Percentiles rank a stretch among this genome's conserved stretches.
Evolutionary conservation across 1,140 invertebrate genomes (phyloP).

Genomic region (Pteromalus puparum): DNA sequence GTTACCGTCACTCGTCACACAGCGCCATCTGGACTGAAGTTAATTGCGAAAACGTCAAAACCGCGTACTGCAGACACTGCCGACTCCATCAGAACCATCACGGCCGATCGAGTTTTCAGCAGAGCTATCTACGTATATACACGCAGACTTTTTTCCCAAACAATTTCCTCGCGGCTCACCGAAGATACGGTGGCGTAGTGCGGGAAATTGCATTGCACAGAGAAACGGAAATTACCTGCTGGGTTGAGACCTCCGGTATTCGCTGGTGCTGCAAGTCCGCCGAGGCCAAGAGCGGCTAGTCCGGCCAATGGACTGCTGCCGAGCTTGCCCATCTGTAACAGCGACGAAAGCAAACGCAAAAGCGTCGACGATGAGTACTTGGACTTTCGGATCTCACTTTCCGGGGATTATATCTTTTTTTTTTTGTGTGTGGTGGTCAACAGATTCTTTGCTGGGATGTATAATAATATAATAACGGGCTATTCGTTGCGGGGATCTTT

Average conservation of each 20-base stretch:
- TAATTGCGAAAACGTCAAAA: too few species aligned
- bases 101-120: too few species aligned
- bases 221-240: conserved; percentile 80
- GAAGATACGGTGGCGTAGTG: not conserved
- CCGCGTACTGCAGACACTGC: too few species aligned
- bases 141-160: not conserved
- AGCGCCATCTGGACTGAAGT: too few species aligned
- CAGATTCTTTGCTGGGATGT: conserved; percentile 11
- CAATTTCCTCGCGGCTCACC: conserved; percentile 2
- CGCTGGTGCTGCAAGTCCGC: conserved; percentile 85
- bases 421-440: conserved; percentile 36
- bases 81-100: too few species aligned
- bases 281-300: conserved; percentile 88
- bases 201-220: conserved; percentile 21
- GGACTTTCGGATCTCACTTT: not conserved
- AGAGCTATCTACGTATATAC: too few species aligned
- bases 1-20: too few species aligned
- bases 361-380: not conserved
- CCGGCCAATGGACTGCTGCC: conserved; percentile 91
- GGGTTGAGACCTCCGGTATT: conserved; percentile 91
- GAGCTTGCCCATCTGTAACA: conserved; percentile 87
- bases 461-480: not conserved
- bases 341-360: conserved; percentile 58
- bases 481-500: conserved; percentile 14
- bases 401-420: not conserved